These are phyloP conservation scores for Psophia crepitans DNA, from an alignment of 2,113 vertebrate species.

Conservation along the genomic window DNA sequence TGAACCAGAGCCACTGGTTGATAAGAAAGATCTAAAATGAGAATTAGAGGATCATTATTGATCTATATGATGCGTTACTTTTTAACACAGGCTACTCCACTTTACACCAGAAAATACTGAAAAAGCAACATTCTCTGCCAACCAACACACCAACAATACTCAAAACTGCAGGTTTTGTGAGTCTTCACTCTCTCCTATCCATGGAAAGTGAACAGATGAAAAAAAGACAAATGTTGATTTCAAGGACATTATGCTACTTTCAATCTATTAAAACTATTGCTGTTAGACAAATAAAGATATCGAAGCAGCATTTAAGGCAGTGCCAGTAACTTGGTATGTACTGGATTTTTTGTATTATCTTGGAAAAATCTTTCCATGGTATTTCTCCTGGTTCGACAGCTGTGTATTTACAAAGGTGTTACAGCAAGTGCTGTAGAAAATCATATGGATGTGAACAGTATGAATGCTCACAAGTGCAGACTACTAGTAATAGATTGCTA, in stretches of 20 bases:
- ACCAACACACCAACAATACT: not conserved
- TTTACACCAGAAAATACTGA: not conserved
- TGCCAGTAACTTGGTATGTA: not conserved
- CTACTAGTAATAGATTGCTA: not conserved
- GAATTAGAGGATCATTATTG: not conserved
- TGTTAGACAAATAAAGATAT: not conserved
- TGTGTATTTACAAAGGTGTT: not conserved
- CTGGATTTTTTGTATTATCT: not conserved
- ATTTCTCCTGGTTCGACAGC: not conserved
- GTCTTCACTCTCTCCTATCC: not conserved
- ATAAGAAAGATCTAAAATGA: not conserved
- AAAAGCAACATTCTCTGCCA: not conserved
- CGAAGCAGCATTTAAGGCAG: not conserved
- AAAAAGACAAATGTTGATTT: not conserved
- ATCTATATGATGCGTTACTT: not conserved
- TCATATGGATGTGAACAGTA: not conserved
- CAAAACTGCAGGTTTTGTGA: not conserved
- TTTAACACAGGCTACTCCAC: not conserved
- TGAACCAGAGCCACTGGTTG: not conserved
- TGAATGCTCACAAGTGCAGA: not conserved
- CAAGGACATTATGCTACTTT: not conserved
- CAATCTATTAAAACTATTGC: not conserved
- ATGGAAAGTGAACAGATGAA: not conserved
- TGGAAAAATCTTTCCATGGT: not conserved
- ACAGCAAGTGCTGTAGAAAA: not conserved